Conservation (phyloP, 2,113 vertebrate species). For the Aldabrachelys gigantea region DNA sequence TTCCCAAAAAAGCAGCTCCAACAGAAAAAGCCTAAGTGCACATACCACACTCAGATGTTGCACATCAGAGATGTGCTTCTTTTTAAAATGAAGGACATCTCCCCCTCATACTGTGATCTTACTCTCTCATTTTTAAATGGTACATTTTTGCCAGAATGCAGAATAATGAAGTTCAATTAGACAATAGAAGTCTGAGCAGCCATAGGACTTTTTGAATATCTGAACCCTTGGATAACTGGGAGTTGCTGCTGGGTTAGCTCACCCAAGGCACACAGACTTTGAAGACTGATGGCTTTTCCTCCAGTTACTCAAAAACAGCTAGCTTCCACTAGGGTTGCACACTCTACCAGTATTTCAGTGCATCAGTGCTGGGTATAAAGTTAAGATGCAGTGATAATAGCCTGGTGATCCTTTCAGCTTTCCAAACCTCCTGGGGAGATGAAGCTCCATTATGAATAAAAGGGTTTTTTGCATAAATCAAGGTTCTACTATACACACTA, state of each 20-base stretch:
- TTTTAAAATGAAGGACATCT: background rate
- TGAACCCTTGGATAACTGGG: background rate
- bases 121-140: background rate
- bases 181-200: background rate
- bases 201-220: background rate
- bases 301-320: background rate
- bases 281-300: background rate
- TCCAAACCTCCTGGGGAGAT: background rate
- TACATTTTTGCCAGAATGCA: background rate
- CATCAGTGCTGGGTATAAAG: background rate
- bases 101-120: background rate
- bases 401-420: background rate
- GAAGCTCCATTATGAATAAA: background rate
- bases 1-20: background rate
- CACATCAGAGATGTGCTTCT: background rate
- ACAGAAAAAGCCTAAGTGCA: background rate
- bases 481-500: background rate
- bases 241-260: background rate
- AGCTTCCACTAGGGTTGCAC: background rate
- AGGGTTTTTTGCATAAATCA: accelerated
- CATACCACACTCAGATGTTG: background rate
- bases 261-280: background rate
- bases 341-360: background rate
- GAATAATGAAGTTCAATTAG: background rate
- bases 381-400: background rate